Evolutionary conservation across 1,140 invertebrate genomes (phyloP), one percentile per base, ranked within the genome.

Genomic region (Macrostomum lignano): DNA sequence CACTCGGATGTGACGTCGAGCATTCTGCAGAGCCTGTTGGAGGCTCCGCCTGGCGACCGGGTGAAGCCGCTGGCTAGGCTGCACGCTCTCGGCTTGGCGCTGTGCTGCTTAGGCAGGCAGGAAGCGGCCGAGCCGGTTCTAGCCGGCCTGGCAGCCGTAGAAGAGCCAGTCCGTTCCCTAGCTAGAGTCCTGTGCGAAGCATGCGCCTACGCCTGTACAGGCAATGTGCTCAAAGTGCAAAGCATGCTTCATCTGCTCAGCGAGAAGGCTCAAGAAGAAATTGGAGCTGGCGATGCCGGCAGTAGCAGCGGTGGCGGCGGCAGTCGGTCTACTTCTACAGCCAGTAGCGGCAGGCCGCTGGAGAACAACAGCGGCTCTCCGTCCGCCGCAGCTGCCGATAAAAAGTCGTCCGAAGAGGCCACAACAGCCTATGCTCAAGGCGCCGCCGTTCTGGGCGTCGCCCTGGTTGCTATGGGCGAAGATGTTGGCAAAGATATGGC

Each of bases 401-500:
- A 48, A n/a, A n/a, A n/a, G n/a, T n/a, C n/a, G n/a, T n/a, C n/a
- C n/a, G n/a, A n/a, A n/a, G n/a, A n/a, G n/a, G n/a, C n/a, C n/a
- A n/a, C n/a, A n/a, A n/a, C n/a, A n/a, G n/a, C n/a, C n/a, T n/a
- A n/a, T n/a, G n/a, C n/a, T 36, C 19, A 88, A 61, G 77, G 82
- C n/a, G 72, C 96, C 23, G 86, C 88, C 34, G 84, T 91, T 9
- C 59, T 96, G 17, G 86, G 88, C 6, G 86, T 98, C 43, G 84
- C 81, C 13, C 63, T 98, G n/a, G 93, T 98, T 45, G 73, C 82
- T 15, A 86, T 98, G 74, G 88, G 84, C 5, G 91, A 99, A 63
- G 88, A 98, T 49, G 88, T 94, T 45, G 88, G 88, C 7, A 71
- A 74, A 23, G 86, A 96, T 61, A 99, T 99, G 91, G 79, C 81